These are phyloP conservation scores for Andrena flavipes DNA, from an alignment of 2,888 invertebrate genomes.

Conservation along the genomic window DNA sequence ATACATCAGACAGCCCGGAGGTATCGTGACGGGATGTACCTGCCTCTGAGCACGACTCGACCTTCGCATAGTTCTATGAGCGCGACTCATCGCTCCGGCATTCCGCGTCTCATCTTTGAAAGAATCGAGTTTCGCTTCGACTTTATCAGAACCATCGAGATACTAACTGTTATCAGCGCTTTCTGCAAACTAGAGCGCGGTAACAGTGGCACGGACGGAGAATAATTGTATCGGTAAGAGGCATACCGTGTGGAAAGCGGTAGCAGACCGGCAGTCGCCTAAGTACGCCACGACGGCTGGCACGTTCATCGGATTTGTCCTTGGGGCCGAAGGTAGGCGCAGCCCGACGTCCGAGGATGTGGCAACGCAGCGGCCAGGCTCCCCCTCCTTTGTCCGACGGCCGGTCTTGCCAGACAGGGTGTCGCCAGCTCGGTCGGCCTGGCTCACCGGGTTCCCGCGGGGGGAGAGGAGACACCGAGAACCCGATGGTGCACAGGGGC, in stretches of 20 bases:
- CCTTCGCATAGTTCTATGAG: slow-evolving; percentile 63
- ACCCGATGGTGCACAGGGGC: slow-evolving; percentile 59
- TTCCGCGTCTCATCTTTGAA: slow-evolving; percentile 50
- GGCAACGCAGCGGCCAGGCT: slow-evolving; percentile 77
- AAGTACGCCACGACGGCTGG: slow-evolving; percentile 83
- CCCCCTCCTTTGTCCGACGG: slow-evolving; percentile 86
- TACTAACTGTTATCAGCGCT: neutral
- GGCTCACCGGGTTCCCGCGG: slow-evolving; percentile 85
- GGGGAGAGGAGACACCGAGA: slow-evolving; percentile 58
- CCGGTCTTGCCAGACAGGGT: slow-evolving; percentile 96
- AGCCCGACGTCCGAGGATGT: slow-evolving; percentile 73
- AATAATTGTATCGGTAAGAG: slow-evolving; percentile 48
- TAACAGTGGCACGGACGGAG: neutral
- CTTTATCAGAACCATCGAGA: neutral
- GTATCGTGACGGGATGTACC: slow-evolving; percentile 60
- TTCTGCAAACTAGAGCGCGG: neutral
- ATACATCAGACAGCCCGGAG: slow-evolving; percentile 32
- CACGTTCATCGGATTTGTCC: slow-evolving; percentile 83
- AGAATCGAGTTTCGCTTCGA: neutral
- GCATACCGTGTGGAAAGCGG: slow-evolving; percentile 58
- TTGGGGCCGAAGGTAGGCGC: slow-evolving; percentile 81
- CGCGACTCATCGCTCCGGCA: slow-evolving; percentile 73
- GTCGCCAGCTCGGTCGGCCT: slow-evolving; percentile 94
- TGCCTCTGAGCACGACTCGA: slow-evolving; percentile 53
- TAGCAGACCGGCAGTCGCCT: slow-evolving; percentile 74